These are phyloP conservation scores for Pseudococcus viburni DNA, from an alignment of 2,888 invertebrate species.

Conservation along the genomic window DNA sequence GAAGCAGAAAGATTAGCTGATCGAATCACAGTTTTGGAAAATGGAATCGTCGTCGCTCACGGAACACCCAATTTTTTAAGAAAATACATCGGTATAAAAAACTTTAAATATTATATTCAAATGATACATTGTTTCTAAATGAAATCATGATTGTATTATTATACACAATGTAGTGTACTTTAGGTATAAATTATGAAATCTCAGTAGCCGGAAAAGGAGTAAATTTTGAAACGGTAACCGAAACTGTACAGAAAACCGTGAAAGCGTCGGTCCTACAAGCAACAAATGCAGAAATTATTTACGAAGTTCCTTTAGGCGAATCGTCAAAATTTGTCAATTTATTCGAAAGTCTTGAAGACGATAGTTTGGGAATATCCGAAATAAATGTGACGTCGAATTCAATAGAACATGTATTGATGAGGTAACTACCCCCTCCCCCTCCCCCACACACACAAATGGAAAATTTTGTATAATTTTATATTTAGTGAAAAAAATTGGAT, in stretches of 20 bases:
- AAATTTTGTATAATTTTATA: too few relatives aligned
- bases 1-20: background rate
- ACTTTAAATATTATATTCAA: background rate
- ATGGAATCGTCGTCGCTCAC: background rate
- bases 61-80: background rate
- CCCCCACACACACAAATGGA: too few relatives aligned
- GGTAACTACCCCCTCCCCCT: background rate
- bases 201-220: background rate
- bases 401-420: background rate
- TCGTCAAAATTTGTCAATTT: background rate
- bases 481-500: too few relatives aligned
- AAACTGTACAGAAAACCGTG: background rate
- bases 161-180: background rate
- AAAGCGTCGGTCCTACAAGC: background rate
- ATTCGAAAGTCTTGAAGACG: background rate
- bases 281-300: background rate
- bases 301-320: background rate
- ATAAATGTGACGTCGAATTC: background rate
- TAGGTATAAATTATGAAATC: conserved; percentile 4
- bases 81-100: background rate
- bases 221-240: background rate
- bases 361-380: background rate
- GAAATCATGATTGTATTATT: background rate
- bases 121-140: background rate
- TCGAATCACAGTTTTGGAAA: conserved; percentile 6